phyloP scores from a whole-genome alignment of 2,113 vertebrate genomes.

The Ahaetulla prasina region DNA sequence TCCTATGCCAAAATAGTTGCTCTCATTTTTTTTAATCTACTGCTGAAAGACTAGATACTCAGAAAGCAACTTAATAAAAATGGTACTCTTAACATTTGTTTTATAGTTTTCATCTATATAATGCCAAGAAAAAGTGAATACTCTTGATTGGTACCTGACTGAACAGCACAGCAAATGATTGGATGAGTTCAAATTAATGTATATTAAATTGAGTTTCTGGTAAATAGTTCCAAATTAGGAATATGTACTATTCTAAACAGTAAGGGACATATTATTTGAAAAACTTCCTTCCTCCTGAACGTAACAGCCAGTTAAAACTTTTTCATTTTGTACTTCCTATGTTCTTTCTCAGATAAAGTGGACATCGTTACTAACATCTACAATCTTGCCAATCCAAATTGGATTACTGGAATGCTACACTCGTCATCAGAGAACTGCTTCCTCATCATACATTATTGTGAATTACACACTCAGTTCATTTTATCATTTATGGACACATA shows the following conservation, averaged over 20 bases:
- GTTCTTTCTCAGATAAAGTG: background rate
- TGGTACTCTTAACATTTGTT: background rate
- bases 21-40: slow-evolving; percentile 54
- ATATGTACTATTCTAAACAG: background rate
- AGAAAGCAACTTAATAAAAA: slow-evolving; percentile 32
- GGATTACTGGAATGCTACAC: background rate
- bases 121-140: background rate
- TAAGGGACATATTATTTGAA: background rate
- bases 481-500: background rate
- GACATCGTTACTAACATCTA: background rate
- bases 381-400: background rate
- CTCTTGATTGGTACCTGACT: background rate
- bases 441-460: background rate
- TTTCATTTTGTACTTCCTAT: background rate
- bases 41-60: slow-evolving; percentile 37
- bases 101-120: background rate
- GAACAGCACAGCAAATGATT: background rate
- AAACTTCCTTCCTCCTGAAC: background rate
- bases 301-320: background rate
- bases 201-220: background rate
- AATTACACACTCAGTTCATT: background rate
- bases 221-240: background rate
- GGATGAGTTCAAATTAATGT: background rate
- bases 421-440: background rate
- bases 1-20: slow-evolving; percentile 63